phyloP scores from a whole-genome alignment of 2,888 invertebrate genomes.

The Odontomyia ornata region DNA sequence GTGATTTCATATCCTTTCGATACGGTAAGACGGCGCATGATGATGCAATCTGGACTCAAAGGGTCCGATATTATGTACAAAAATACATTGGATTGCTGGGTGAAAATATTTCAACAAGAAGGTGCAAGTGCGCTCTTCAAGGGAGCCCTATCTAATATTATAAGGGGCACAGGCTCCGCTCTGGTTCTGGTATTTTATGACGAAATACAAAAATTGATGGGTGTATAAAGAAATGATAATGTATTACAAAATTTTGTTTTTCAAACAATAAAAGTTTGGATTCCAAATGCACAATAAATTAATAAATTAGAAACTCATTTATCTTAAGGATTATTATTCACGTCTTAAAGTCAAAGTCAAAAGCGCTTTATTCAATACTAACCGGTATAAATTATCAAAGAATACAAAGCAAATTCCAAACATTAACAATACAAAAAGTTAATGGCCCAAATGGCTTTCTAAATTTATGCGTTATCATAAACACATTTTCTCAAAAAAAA shows the following conservation, averaged over 20 bases:
- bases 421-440: too few relatives aligned
- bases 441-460: too few relatives aligned
- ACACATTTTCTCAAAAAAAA: too few relatives aligned
- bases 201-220: constrained; percentile 78
- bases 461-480: too few relatives aligned
- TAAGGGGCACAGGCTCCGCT: constrained; percentile 94
- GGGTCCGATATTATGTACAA: constrained; percentile 86
- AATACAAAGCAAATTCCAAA: too few relatives aligned
- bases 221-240: neutral
- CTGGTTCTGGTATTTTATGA: constrained; percentile 93
- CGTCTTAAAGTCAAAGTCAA: too few relatives aligned
- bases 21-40: constrained; percentile 95
- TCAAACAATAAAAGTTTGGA: neutral
- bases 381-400: too few relatives aligned
- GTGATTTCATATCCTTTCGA: constrained; percentile 97
- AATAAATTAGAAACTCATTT: too few relatives aligned
- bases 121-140: constrained; percentile 91
- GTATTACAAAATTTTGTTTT: neutral
- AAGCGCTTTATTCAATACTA: too few relatives aligned
- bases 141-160: constrained; percentile 93
- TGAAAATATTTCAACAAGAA: constrained; percentile 83
- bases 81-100: constrained; percentile 91
- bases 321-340: too few relatives aligned
- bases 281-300: neutral
- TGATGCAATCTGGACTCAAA: constrained; percentile 96